These are phyloP conservation scores for Pituophis catenifer DNA, from an alignment of 2,113 vertebrate genomes.

Conservation along the genomic window DNA sequence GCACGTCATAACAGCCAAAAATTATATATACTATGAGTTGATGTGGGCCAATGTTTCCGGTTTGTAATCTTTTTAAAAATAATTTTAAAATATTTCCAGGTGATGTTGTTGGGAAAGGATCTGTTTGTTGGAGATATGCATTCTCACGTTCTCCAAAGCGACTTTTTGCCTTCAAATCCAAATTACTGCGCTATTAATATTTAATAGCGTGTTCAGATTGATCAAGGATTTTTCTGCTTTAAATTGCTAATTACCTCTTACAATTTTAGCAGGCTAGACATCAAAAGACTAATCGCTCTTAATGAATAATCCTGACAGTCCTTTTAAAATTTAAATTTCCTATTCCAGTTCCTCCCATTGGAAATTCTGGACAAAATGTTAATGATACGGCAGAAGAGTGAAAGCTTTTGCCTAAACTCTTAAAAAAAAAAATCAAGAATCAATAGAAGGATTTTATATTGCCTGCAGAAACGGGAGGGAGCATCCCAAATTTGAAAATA, in stretches of 20 bases:
- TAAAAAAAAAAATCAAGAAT: background rate
- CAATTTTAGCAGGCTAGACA: background rate
- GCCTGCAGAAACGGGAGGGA: background rate
- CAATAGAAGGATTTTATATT: background rate
- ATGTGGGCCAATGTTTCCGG: background rate
- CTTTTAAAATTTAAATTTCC: background rate
- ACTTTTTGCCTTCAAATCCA: background rate
- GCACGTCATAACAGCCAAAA: background rate
- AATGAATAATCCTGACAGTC: background rate
- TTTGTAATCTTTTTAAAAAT: background rate
- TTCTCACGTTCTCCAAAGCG: background rate
- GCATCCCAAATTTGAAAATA: background rate
- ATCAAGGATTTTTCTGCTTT: background rate
- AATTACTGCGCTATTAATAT: background rate
- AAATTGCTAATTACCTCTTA: background rate
- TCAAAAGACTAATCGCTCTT: background rate
- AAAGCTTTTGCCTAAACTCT: background rate
- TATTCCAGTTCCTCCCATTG: background rate
- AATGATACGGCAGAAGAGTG: background rate
- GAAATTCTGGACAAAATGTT: background rate
- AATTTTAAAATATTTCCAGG: background rate
- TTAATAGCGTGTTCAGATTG: background rate
- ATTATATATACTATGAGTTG: background rate
- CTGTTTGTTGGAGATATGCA: background rate
- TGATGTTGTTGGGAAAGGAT: background rate